Evolutionary conservation across 2,113 vertebrate species (phyloP), one percentile per base, ranked within the genome.

Genomic region (Merops nubicus): DNA sequence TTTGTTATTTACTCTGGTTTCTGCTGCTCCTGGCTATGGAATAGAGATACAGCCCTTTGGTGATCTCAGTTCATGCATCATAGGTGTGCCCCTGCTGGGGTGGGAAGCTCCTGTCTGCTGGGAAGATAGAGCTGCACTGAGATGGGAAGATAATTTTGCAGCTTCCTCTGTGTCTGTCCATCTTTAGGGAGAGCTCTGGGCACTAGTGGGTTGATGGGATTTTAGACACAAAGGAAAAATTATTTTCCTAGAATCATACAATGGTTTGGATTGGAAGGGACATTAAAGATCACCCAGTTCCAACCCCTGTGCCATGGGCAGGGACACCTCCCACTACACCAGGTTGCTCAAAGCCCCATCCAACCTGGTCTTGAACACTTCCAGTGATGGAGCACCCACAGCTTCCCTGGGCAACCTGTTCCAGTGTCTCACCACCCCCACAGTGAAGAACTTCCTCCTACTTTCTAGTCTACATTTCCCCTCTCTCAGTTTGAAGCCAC

Each of bases 61-160:
- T 29, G 68, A 84, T 38, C 59, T 60, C 72, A 26, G 2, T 5
- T 33, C 28, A 1, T 19, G 25, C 47, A 12, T 29, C n/a, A 3
- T 6, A 20, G 1, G 1, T 8, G 16, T 68, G 23, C 9, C 47
- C 34, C 29, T 0, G 0, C 4, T 23, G 18, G 26, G 23, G 12
- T 42, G 25, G 43, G 82, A 91, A 62, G 25, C 25, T 36, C 29
- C 69, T 59, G 15, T 29, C 36, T 0, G 0, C 34, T 29, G 59
- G 53, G 53, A 91, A 83, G 42, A 16, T 50, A 29, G 15, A 34
- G 19, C 56, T 54, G 26, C 65, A 8, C 48, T 72, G 65, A n/a
- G n/a, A 18, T 8, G 38, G 42, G 21, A 82, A 89, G 51, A 56
- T 33, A 42, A 64, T 22, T 76, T 54, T 3, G 2, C 13, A 38